A percentile compares a stretch with the other conserved stretches of the same genome.
These are phyloP conservation scores for Lordiphosa fenestrarum DNA, from an alignment of 2,888 invertebrate genomes.

Conservation along the genomic window DNA sequence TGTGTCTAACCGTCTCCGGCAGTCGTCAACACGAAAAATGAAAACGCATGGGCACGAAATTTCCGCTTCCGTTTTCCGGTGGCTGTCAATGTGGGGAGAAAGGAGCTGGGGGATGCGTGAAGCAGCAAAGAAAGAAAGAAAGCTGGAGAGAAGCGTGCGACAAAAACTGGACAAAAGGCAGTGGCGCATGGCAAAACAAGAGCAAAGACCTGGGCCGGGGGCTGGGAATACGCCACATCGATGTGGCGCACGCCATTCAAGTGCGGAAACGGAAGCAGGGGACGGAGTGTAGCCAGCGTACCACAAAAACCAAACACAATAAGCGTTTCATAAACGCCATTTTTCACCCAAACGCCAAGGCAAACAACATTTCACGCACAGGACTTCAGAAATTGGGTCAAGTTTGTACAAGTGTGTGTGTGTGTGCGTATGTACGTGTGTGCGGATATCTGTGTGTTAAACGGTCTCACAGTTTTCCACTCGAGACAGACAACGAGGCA, in stretches of 20 bases:
- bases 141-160: conserved; percentile 38
- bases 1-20: conserved; percentile 33
- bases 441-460: conserved; percentile 39
- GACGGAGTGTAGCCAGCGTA: conserved; percentile 29
- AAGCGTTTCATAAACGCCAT: conserved; percentile 75
- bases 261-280: conserved; percentile 69
- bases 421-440: conserved; percentile 11
- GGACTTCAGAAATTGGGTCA: conserved; percentile 55
- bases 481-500: conserved; percentile 65
- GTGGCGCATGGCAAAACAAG: conserved; percentile 53
- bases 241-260: conserved; percentile 70
- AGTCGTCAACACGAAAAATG: conserved; percentile 66
- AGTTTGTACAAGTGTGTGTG: conserved; percentile 39
- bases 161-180: conserved; percentile 63
- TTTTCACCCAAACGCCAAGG: conserved; percentile 62
- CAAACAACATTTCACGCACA: conserved; percentile 49
- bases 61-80: conserved; percentile 69
- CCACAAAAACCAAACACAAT: conserved; percentile 67
- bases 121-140: conserved; percentile 16
- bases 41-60: conserved; percentile 74
- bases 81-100: conserved; percentile 62
- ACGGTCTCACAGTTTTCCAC: conserved; percentile 63
- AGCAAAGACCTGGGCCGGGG: neutral
- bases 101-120: conserved; percentile 44
- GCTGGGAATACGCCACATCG: conserved; percentile 25